Evolutionary conservation across 2,797 vertebrate genomes (phyloP), one percentile per base, ranked within the genome.

Genomic region (Sphenopsis melanotis): DNA sequence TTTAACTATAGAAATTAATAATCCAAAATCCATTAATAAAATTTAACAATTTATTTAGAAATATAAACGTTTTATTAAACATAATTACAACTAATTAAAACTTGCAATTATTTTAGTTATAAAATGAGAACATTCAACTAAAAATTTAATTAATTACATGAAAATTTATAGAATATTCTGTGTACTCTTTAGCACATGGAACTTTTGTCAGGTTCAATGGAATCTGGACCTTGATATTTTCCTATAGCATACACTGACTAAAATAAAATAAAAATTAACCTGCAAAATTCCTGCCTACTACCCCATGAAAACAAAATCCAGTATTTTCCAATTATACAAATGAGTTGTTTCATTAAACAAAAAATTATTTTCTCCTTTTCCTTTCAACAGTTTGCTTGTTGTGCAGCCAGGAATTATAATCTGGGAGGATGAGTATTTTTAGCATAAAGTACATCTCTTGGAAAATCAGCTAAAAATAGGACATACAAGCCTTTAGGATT

Each of bases 391-490:
- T 52, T 91, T 66, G 11, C 11, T 61, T 89, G 30, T 47, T 55
- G 32, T 15, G 21, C 44, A 47, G 65, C 17, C 3, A 14, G 32
- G 44, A 87, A 49, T 55, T 91, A 80, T 69, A 71, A 91, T 57
- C 37, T 76, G 55, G 39, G 88, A 87, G 65, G 39, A 84, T 37
- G 24, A 80, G 24, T 94, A 91, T 89, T 96, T 96, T 94, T 95
- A 94, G 84, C 50, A 56, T 47, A 78, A 91, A 89, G 78, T 20
- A 72, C 36, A 86, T 52, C 59, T 78, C 89, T 65, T 72, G 89
- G 87, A 94, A 92, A 94, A 94, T 42, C 29, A 44, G 55, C 75
- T 90, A 94, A 91, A 94, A 94, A 94, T 89, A 94, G 87, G 78
- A 87, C 52, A 50, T 39, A 76, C 30, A 55, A 69, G 87, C 70